Percentiles rank a stretch among this genome's conserved stretches.
phyloP scores from a whole-genome alignment of 2,113 vertebrate genomes.

The Climacteris rufus region DNA sequence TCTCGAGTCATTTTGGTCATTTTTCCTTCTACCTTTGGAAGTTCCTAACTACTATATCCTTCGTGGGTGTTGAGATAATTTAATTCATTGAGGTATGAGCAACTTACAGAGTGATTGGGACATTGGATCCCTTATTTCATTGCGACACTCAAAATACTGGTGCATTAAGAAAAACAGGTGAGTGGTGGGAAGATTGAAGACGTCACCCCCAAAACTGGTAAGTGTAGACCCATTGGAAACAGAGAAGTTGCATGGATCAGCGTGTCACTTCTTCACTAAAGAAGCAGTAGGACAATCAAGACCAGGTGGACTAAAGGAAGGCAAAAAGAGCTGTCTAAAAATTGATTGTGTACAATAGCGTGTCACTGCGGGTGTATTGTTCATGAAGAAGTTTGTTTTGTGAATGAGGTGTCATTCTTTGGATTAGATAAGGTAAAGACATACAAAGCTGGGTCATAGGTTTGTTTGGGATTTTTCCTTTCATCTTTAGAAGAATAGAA shows the following conservation, averaged over 20 bases:
- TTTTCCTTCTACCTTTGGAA: neutral
- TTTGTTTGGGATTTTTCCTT: neutral
- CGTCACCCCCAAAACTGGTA: neutral
- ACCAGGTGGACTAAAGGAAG: neutral
- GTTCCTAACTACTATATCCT: neutral
- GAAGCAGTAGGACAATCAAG: neutral
- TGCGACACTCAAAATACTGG: neutral
- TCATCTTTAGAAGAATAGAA: neutral
- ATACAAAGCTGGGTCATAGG: neutral
- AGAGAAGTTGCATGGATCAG: neutral
- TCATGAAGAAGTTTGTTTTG: neutral
- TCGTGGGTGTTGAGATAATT: neutral
- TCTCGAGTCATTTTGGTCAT: neutral
- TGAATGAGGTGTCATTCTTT: neutral
- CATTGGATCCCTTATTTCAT: neutral
- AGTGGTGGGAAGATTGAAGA: neutral
- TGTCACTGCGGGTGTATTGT: neutral
- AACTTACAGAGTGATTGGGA: neutral
- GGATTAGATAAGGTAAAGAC: neutral
- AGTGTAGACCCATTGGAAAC: neutral
- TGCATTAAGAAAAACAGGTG: neutral
- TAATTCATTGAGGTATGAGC: neutral
- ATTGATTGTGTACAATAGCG: neutral
- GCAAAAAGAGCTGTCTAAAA: neutral
- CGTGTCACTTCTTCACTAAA: neutral